Percentiles rank a stretch among this genome's conserved stretches.
phyloP scores from a whole-genome alignment of 2,888 invertebrate species.

The Calephelis perditalis region DNA sequence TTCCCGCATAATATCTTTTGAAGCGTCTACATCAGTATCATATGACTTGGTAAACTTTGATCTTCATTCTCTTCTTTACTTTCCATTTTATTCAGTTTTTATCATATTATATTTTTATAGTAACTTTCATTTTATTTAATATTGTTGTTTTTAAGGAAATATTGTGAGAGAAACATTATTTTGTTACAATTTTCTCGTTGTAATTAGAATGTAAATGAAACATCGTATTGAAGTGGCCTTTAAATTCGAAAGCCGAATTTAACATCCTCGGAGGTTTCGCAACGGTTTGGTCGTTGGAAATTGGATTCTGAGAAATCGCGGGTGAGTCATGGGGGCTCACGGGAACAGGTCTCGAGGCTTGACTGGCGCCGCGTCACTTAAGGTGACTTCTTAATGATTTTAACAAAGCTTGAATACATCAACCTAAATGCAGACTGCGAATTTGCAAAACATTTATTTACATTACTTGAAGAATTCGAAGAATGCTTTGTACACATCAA shows the following conservation, averaged over 20 bases:
- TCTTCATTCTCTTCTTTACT: too few species aligned
- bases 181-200: not conserved
- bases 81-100: too few species aligned
- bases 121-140: too few species aligned
- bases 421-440: too few species aligned
- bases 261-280: conserved; percentile 44
- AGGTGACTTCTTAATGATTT: conserved; percentile 24
- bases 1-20: too few species aligned
- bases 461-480: not conserved
- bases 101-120: too few species aligned
- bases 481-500: too few species aligned
- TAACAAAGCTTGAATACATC: conserved; percentile 13
- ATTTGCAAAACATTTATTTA: not conserved
- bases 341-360: conserved; percentile 60
- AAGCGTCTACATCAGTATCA: too few species aligned
- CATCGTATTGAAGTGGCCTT: conserved; percentile 14
- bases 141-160: too few species aligned
- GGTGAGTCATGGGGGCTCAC: conserved; percentile 45
- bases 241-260: conserved; percentile 25
- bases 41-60: too few species aligned
- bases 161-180: not conserved
- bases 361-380: conserved; percentile 33
- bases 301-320: conserved; percentile 53
- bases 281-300: conserved; percentile 47
- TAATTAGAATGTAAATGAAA: conserved; percentile 9